These are phyloP conservation scores for Indri indri DNA, from an alignment of 2,113 vertebrate species.

Conservation along the genomic window DNA sequence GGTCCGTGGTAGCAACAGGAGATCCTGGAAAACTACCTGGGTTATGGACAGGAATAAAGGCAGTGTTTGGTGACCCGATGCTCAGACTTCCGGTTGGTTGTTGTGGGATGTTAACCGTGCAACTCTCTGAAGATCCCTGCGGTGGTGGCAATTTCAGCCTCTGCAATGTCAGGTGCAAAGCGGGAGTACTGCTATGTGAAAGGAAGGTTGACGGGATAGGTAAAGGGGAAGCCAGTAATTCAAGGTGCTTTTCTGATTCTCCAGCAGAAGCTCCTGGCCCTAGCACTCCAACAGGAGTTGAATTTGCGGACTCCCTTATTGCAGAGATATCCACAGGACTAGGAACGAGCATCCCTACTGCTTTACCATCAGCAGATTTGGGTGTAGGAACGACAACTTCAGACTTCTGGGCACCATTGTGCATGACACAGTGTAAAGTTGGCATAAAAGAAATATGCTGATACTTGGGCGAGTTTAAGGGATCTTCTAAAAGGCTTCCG, in stretches of 20 bases:
- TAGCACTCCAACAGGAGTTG: slow-evolving; percentile 78
- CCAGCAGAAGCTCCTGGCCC: slow-evolving; percentile 75
- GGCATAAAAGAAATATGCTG: slow-evolving; percentile 89
- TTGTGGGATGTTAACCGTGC: slow-evolving; percentile 81
- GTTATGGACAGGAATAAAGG: slow-evolving; percentile 87
- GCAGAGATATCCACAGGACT: slow-evolving; percentile 83
- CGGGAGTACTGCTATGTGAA: slow-evolving; percentile 82
- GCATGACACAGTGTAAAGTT: slow-evolving; percentile 89
- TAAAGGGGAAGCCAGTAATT: slow-evolving; percentile 83
- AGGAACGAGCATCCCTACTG: slow-evolving; percentile 86
- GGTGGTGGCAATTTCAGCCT: slow-evolving; percentile 88
- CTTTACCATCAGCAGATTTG: slow-evolving; percentile 87
- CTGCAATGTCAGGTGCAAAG: slow-evolving; percentile 89
- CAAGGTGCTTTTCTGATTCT: slow-evolving; percentile 87
- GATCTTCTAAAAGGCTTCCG: slow-evolving; percentile 79
- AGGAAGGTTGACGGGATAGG: slow-evolving; percentile 86
- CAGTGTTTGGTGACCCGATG: slow-evolving; percentile 87
- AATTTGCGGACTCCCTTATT: slow-evolving; percentile 78
- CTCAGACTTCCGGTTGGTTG: slow-evolving; percentile 84
- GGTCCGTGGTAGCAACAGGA: slow-evolving; percentile 84
- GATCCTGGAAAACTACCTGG: slow-evolving; percentile 85
- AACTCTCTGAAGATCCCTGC: slow-evolving; percentile 85
- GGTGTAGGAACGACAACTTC: slow-evolving; percentile 83
- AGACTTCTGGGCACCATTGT: slow-evolving; percentile 86
- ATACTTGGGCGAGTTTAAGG: slow-evolving; percentile 83